Base-by-base conservation (phyloP, 2,797 vertebrate genomes). In the Mus spretus region DNA sequence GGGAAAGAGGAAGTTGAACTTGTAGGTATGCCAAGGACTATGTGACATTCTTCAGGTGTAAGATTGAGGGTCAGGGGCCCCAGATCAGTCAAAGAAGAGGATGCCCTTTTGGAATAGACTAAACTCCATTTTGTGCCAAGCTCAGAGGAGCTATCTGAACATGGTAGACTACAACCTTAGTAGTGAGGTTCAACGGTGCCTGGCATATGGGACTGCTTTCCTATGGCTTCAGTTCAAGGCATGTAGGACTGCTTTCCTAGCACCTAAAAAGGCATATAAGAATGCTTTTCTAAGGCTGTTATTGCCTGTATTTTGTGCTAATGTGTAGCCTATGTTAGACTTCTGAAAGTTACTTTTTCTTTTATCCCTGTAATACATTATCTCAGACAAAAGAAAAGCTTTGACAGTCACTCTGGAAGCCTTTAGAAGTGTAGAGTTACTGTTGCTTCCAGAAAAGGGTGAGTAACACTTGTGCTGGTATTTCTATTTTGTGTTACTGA, bases 351-450 rank as follows among this genome's bases (percentile, higher is more conserved):
- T 90, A 70, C 61, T 37, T 70, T 96, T 87, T 47, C 26, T 92
- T 92, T 85, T 59, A 19, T 95, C 50, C 7, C 63, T 22, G 13
- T 87, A 17, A 28, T 95, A 8, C 8, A 77, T 26, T 44, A 26
- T 24, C 61, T 86, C 15, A 28, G 34, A 94, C 24, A 79, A 90
- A 90, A 92, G 26, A 81, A 97, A 82, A 95, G 20, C 63, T 57
- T 92, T 20, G 2, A 57, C 19, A 79, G 61, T 67, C 17, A 47
- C 59, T 77, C 57, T 84, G 70, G 80, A 92, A 94, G 37, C 20
- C 72, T 83, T 89, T 26, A 40, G 50, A 92, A 90, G 57, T 90
- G 55, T 2, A 15, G 53, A 79, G 63, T 80, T 92, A 57, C 37
- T 88, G 31, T 13, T 72, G 40, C 93, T 93, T 86, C 75, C n/a